These are phyloP conservation scores for Gonatopus flavifemur DNA, from an alignment of 1,140 invertebrate species.

Conservation along the genomic window DNA sequence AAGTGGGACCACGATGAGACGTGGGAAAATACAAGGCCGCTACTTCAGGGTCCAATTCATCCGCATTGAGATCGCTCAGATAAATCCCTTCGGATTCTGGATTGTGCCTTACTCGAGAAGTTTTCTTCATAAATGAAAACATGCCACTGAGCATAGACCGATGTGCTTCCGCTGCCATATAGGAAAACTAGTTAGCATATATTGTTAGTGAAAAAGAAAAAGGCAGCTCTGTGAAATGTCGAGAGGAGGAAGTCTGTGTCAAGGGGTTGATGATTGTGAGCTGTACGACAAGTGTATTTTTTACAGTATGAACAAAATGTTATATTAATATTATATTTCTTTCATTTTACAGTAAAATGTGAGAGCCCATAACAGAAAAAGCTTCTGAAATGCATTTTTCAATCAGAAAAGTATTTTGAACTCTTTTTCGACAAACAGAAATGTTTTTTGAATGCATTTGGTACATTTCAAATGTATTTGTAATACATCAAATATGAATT, in stretches of 20 bases:
- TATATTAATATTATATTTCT: too few species aligned
- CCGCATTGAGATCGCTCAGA: constrained; percentile 86
- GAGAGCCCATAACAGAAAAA: too few species aligned
- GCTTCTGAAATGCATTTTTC: too few species aligned
- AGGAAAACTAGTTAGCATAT: constrained; percentile 38
- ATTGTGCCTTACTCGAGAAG: constrained; percentile 68
- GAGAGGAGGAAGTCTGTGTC: too few species aligned
- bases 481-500: too few species aligned
- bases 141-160: constrained; percentile 84
- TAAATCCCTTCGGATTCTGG: constrained; percentile 84
- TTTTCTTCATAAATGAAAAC: constrained; percentile 90
- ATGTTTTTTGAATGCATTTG: too few species aligned
- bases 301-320: neutral
- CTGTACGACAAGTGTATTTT: neutral
- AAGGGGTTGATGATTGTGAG: constrained; percentile 1
- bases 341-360: too few species aligned
- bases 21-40: constrained; percentile 85
- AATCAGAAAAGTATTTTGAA: too few species aligned
- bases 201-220: constrained; percentile 38
- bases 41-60: constrained; percentile 86
- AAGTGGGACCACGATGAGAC: constrained; percentile 46
- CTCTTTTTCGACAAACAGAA: too few species aligned
- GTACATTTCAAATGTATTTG: too few species aligned
- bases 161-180: constrained; percentile 61
- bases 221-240: too few species aligned